Percentiles rank a stretch among this genome's conserved stretches.
phyloP scores from a whole-genome alignment of 1,140 invertebrate species.

The Luehdorfia chinensis region DNA sequence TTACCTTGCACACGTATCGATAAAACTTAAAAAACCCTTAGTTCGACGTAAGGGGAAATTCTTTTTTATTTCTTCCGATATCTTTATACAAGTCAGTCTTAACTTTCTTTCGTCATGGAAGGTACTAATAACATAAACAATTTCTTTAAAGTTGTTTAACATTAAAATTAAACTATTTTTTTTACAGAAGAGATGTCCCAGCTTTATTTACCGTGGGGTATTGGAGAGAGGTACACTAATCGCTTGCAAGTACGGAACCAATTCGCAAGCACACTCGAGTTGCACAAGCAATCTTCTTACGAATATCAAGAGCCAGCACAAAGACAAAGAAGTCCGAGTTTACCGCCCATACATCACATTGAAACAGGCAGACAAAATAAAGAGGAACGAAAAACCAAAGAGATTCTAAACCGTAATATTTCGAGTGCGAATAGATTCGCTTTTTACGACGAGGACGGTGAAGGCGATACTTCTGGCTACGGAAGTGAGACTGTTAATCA shows the following conservation, averaged over 20 bases:
- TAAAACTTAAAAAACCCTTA: constrained; percentile 61
- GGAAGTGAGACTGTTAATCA: constrained; percentile 82
- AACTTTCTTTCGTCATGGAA: constrained; percentile 45
- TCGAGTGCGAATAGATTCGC: constrained; percentile 64
- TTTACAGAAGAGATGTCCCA: constrained; percentile 72
- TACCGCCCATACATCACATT: constrained; percentile 78
- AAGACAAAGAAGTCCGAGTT: constrained; percentile 77
- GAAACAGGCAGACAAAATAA: constrained; percentile 43
- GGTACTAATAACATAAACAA: constrained; percentile 17
- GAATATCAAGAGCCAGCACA: constrained; percentile 63
- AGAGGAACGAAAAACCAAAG: constrained; percentile 44
- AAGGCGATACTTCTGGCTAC: constrained; percentile 84
- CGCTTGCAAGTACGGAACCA: constrained; percentile 66
- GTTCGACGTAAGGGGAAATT: constrained; percentile 44
- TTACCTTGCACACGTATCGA: constrained; percentile 55
- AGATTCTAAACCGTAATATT: constrained; percentile 54
- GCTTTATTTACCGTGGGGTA: constrained; percentile 64
- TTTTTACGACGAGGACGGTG: constrained; percentile 79
- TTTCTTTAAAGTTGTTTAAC: constrained; percentile 11
- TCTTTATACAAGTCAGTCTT: constrained; percentile 42
- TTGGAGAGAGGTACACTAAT: constrained; percentile 61
- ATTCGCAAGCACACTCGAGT: constrained; percentile 68
- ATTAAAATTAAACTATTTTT: neutral
- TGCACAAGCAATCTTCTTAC: constrained; percentile 66
- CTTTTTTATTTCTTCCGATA: constrained; percentile 41